These are phyloP conservation scores for Cynopterus brachyotis DNA, from an alignment of 2,113 vertebrate species.

Conservation along the genomic window DNA sequence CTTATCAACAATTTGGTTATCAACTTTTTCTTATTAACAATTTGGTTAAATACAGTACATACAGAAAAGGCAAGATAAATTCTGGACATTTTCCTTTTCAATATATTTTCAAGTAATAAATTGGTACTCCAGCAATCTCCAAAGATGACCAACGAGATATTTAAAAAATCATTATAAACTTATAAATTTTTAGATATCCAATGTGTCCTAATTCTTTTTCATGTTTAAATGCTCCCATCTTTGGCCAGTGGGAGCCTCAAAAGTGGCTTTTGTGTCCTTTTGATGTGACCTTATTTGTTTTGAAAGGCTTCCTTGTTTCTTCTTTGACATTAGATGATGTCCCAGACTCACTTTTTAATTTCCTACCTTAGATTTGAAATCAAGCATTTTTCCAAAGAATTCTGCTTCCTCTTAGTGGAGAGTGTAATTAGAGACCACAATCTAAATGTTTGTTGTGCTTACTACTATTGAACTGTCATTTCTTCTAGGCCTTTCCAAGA, in stretches of 20 bases:
- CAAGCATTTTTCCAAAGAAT: not conserved
- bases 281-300: not conserved
- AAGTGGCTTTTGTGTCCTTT: not conserved
- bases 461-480: not conserved
- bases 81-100: not conserved
- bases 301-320: not conserved
- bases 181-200: not conserved
- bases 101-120: not conserved
- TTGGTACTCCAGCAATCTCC: not conserved
- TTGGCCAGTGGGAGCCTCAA: not conserved
- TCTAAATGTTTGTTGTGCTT: not conserved
- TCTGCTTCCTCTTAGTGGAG: not conserved
- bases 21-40: not conserved
- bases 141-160: not conserved
- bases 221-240: not conserved
- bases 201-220: not conserved
- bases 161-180: not conserved
- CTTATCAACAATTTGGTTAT: not conserved
- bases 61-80: not conserved
- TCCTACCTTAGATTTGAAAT: not conserved
- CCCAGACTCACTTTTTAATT: not conserved
- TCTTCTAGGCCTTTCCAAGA: not conserved
- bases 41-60: not conserved
- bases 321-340: not conserved
- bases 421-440: not conserved